Evolutionary conservation across 2,888 invertebrate species (phyloP).

Genomic region (Amiota minor): DNA sequence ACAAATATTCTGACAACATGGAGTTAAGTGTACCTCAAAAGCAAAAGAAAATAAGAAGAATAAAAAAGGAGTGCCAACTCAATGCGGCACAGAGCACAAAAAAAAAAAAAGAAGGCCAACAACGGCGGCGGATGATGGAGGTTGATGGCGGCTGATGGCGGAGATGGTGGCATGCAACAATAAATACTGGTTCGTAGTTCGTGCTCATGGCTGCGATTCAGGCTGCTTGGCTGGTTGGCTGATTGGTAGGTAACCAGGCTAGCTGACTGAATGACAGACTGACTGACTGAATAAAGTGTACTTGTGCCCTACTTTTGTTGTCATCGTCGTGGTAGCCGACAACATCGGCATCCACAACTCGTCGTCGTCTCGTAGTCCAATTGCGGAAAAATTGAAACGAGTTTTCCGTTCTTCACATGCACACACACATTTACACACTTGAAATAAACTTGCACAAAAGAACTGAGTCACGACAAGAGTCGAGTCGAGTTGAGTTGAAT

Average conservation of each 20-base stretch:
- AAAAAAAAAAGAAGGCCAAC: conserved; percentile 55
- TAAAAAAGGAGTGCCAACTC: conserved; percentile 50
- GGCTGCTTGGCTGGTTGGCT: neutral
- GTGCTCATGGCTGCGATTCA: conserved; percentile 2
- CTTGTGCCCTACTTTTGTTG: conserved; percentile 57
- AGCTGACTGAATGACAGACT: neutral
- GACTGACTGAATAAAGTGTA: conserved; percentile 43
- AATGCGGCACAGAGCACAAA: conserved; percentile 34
- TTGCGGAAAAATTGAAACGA: conserved; percentile 49
- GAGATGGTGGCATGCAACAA: conserved; percentile 11
- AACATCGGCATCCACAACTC: conserved; percentile 17
- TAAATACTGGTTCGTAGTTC: conserved; percentile 13
- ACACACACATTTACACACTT: conserved; percentile 11
- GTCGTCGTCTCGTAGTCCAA: neutral
- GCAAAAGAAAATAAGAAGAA: conserved; percentile 19
- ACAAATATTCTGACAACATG: conserved; percentile 4
- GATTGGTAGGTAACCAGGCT: neutral
- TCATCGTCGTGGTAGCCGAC: conserved; percentile 28
- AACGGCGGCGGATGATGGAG: conserved; percentile 46
- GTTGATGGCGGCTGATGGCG: neutral
- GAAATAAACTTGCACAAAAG: conserved; percentile 17
- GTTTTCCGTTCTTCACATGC: conserved; percentile 48
- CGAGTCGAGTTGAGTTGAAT: conserved; percentile 14
- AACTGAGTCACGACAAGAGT: conserved; percentile 43
- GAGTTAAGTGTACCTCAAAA: neutral